These are phyloP conservation scores for Penaeus indicus DNA, from an alignment of 1,140 invertebrate genomes.

Conservation along the genomic window DNA sequence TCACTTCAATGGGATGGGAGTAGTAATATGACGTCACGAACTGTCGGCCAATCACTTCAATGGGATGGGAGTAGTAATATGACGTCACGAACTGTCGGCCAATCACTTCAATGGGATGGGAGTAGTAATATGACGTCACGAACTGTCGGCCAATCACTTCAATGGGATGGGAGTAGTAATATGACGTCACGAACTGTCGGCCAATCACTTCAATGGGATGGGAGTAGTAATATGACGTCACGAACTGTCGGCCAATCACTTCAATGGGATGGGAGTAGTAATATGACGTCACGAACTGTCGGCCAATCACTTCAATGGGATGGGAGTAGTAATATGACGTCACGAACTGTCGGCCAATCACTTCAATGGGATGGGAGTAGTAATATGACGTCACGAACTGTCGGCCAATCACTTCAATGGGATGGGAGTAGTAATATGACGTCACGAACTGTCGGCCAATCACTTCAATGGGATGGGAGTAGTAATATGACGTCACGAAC, in stretches of 20 bases:
- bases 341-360: conserved; percentile 42
- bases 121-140: conserved; percentile 59
- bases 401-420: conserved; percentile 57
- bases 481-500: too few species aligned
- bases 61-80: too few species aligned
- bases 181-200: not conserved
- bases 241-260: conserved; percentile 19
- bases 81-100: not conserved
- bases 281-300: too few species aligned
- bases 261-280: too few species aligned
- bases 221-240: conserved; percentile 60
- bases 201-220: conserved; percentile 60
- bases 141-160: conserved; percentile 21
- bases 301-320: conserved; percentile 59
- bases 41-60: conserved; percentile 17
- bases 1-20: conserved; percentile 56
- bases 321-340: conserved; percentile 58
- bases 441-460: conserved; percentile 49
- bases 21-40: conserved; percentile 58
- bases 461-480: too few species aligned
- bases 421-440: conserved; percentile 55
- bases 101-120: conserved; percentile 58
- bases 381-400: too few species aligned
- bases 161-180: too few species aligned
- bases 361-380: too few species aligned